Evolutionary conservation across 2,888 invertebrate genomes (phyloP).

Genomic region (Odontothrips loti): DNA sequence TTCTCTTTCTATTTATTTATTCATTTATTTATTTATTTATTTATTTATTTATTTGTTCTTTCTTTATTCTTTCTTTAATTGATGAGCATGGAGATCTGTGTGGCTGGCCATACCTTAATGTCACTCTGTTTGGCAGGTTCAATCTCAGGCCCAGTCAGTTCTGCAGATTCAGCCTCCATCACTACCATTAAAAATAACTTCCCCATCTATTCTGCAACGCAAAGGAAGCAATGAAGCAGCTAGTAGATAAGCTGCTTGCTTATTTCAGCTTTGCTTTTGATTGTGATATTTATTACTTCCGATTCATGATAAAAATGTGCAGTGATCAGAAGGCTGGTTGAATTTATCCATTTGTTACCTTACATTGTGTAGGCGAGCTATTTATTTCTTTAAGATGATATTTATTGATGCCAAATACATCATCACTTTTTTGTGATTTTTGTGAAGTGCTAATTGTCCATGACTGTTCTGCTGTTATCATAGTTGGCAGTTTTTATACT

Average conservation of each 20-base stretch:
- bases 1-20: neutral
- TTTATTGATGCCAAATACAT: conserved; percentile 15
- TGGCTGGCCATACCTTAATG: neutral
- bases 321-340: neutral
- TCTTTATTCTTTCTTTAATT: neutral
- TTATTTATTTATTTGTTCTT: neutral
- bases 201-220: conserved; percentile 4
- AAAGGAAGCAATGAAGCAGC: conserved; percentile 22
- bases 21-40: conserved; percentile 7
- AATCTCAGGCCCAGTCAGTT: conserved; percentile 26
- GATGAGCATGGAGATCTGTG: neutral
- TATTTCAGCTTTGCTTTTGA: neutral
- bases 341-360: neutral
- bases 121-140: conserved; percentile 3
- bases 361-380: neutral
- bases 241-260: conserved; percentile 4
- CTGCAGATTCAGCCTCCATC: conserved; percentile 5
- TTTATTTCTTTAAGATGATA: neutral
- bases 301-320: neutral
- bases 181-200: neutral
- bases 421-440: neutral
- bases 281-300: neutral
- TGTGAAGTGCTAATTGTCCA: neutral
- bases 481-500: neutral
- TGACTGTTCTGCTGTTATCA: neutral